Base-by-base conservation (phyloP, 2,797 vertebrate species). In the Arnoldichthys spilopterus region DNA sequence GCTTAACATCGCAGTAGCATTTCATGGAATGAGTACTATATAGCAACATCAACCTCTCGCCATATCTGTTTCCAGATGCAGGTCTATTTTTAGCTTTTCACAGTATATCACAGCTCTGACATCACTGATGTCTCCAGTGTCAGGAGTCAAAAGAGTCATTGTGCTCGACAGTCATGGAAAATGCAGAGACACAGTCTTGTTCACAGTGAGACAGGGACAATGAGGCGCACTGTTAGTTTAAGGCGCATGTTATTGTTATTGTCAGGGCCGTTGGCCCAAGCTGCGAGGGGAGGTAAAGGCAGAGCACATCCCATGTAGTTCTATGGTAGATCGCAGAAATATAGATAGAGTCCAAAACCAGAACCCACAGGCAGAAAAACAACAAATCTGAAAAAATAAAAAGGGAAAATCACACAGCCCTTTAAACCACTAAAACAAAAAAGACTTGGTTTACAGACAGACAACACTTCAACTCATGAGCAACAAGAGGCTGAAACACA, bases 101-200 rank as follows among this genome's bases (percentile, higher is more conserved):
- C 51, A 54, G 56, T 49, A 40, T 47, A 64, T 76, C 54, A 81
- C 72, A 73, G 45, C 47, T 26, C 72, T 72, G 74, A 77, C 81
- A 80, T 72, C 40, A 72, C 20, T 22, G 45, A 54, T 54, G 68
- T 71, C 40, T 32, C 26, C 53, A 68, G 43, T 71, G 61, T 54
- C 72, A 58, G 40, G 45, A 71, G 43, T 74, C 49, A 67, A 74
- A 53, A 28, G 51, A 49, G 62, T 20, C 34, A 63, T 24, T 58
- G 53, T 77, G n/a, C 56, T 47, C 22, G 22, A 49, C 18, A 68
- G 26, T 67, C 51, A 73, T 43, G n/a, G 22, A 30, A 43, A 37
- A 43, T 45, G 43, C 62, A 53, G 22, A 74, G 20, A 74, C 22
- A 0, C 7, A 30, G 26, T 82, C 22, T 75, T 22, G 32, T 75